These are phyloP conservation scores for Cotesia vestalis DNA, from an alignment of 1,140 invertebrate genomes.

Conservation along the genomic window DNA sequence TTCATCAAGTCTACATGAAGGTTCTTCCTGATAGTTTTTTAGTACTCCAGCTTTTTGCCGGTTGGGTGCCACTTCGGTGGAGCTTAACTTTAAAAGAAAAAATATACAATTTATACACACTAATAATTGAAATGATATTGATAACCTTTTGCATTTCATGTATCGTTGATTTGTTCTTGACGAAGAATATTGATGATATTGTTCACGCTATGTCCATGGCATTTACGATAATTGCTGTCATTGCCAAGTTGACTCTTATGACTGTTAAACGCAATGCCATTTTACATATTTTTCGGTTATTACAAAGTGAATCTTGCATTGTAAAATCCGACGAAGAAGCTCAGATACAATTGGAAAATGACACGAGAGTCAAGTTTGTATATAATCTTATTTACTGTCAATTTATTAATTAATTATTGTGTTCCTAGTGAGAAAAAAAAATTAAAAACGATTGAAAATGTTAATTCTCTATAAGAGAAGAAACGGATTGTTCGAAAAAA, in stretches of 20 bases:
- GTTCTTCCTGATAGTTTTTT: background rate
- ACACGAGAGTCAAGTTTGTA: conserved; percentile 10
- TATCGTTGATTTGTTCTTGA: background rate
- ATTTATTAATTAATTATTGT: background rate
- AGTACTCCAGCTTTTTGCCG: background rate
- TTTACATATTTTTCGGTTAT: background rate
- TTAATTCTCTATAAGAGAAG: too few relatives aligned
- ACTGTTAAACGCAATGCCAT: background rate
- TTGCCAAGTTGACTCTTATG: background rate
- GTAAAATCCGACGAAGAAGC: background rate
- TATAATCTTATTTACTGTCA: background rate
- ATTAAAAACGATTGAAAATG: too few relatives aligned
- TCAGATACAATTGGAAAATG: background rate
- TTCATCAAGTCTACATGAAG: background rate
- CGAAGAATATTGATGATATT: background rate
- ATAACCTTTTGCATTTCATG: background rate
- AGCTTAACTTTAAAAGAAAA: background rate
- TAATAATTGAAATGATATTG: background rate
- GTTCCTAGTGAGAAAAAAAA: too few relatives aligned
- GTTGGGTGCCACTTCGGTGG: background rate
- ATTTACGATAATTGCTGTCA: background rate
- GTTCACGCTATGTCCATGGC: background rate
- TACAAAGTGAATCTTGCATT: background rate
- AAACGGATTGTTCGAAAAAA: too few relatives aligned
- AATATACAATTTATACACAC: conserved; percentile 11